phyloP scores from a whole-genome alignment of 2,888 invertebrate genomes.

The Alentia gelatinosa region DNA sequence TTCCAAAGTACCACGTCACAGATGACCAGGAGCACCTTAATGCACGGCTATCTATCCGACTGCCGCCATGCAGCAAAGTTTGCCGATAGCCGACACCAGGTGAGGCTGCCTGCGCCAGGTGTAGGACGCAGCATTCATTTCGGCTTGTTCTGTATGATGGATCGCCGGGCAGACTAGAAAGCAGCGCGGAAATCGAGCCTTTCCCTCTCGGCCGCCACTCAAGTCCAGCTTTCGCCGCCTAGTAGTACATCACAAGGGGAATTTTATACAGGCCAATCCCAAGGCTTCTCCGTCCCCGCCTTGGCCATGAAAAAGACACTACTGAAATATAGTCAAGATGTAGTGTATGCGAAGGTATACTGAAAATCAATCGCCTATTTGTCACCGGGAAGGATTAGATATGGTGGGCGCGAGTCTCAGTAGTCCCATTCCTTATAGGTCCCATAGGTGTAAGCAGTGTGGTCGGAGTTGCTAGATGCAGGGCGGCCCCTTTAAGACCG shows the following conservation, averaged over 20 bases:
- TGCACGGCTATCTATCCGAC: no score
- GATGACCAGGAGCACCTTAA: no score
- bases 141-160: neutral
- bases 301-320: neutral
- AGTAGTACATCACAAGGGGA: neutral
- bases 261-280: neutral
- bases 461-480: neutral
- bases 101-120: neutral
- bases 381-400: neutral
- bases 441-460: neutral
- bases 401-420: neutral
- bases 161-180: neutral
- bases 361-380: neutral
- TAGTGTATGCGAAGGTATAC: neutral
- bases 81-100: neutral
- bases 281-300: neutral
- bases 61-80: neutral
- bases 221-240: neutral
- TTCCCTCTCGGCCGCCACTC: neutral
- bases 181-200: no score
- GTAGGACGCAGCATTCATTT: constrained; percentile 9
- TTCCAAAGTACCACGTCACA: no score
- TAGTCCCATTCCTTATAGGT: neutral
- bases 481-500: neutral
- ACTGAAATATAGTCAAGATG: neutral